Percentiles rank a stretch among this genome's conserved stretches.
These are phyloP conservation scores for Pomatorhinus ruficollis DNA, from an alignment of 2,113 vertebrate genomes.

Conservation along the genomic window DNA sequence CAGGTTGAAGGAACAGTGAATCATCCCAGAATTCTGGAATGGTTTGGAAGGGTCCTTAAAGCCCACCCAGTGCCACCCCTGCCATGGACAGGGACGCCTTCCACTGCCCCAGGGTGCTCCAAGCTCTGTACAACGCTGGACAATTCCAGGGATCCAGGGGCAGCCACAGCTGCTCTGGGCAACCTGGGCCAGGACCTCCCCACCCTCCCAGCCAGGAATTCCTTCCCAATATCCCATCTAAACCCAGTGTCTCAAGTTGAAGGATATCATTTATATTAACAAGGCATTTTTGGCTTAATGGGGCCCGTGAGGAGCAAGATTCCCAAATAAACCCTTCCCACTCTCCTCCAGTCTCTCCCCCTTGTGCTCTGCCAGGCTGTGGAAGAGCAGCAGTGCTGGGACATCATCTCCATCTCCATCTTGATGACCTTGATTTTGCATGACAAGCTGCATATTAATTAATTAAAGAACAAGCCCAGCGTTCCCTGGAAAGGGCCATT, in stretches of 20 bases:
- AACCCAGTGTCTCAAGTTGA: not conserved
- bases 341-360: not conserved
- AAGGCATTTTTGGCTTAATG: not conserved
- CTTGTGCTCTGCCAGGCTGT: not conserved
- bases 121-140: not conserved
- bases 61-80: not conserved
- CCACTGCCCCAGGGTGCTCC: not conserved
- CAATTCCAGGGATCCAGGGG: not conserved
- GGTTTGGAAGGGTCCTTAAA: not conserved
- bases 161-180: not conserved
- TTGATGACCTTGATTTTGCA: constrained; percentile 46
- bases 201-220: not conserved
- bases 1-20: not conserved
- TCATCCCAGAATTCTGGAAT: not conserved
- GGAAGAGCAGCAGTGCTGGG: not conserved
- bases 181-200: not conserved
- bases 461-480: not conserved
- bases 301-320: not conserved
- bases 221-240: not conserved
- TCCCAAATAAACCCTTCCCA: not conserved
- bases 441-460: constrained; percentile 42
- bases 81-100: not conserved
- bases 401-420: constrained; percentile 7
- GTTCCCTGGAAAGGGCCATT: constrained; percentile 14
- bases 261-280: not conserved